Evolutionary conservation across 2,797 vertebrate species (phyloP), one percentile per base, ranked within the genome.

Genomic region (Tragelaphus eurycerus): DNA sequence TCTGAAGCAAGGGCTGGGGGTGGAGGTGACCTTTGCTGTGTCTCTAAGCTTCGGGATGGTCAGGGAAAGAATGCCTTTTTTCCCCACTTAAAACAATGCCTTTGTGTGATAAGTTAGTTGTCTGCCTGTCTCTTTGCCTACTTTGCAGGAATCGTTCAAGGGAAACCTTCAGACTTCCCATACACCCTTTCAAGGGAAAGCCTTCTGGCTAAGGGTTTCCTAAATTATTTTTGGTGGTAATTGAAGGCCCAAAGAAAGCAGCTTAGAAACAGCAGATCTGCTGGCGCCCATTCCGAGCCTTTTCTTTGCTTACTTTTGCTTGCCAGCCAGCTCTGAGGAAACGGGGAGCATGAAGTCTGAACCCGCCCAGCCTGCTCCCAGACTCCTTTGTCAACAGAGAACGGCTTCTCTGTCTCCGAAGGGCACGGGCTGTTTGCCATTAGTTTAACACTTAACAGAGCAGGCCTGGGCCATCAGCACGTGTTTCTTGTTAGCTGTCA

Each of bases 291-390:
- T 16, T 17, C 31, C 10, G 4, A 71, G 67, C 38, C 74, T n/a
- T 67, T 13, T 12, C 67, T 87, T 59, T 10, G 25, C 48, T 71
- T 2, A 0, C 25, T 19, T 92, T 90, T 54, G 59, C 50, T 89
- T 62, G 78, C 13, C 13, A 7, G 8, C 34, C 21, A 60, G 87
- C 82, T 67, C 25, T 14, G 67, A 78, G 34, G 83, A 38, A 19
- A 15, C 27, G 19, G 43, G 50, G 23, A 29, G 25, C 7, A 0
- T 8, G 1, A 14, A 50, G 11, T 13, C 2, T 1, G 11, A 91
- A 96, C 97, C 81, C 86, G 96, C 76, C 59, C 7, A 15, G 87
- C 95, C 95, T 83, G 97, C 95, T 96, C 57, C 64, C n/a, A 2
- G 50, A 38, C 19, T 0, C 2, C 31, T 64, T 14, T 54, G 78